phyloP scores from a whole-genome alignment of 2,113 vertebrate species.

The Tympanuchus pallidicinctus region DNA sequence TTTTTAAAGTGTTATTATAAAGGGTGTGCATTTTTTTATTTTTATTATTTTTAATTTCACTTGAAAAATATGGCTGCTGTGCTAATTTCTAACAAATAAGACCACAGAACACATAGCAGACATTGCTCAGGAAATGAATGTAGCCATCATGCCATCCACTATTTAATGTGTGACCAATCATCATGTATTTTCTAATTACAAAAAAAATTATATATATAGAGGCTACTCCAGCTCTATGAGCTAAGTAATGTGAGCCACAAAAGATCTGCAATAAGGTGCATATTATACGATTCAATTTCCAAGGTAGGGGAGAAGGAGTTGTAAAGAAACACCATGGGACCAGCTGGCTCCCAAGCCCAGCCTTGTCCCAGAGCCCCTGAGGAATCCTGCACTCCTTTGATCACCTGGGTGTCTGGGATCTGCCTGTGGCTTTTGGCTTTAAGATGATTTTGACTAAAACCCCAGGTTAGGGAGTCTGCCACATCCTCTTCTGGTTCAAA shows the following conservation, averaged over 20 bases:
- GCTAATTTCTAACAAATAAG: constrained; percentile 24
- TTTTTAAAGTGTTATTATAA: neutral
- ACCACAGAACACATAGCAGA: neutral
- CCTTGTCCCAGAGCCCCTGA: neutral
- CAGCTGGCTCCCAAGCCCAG: neutral
- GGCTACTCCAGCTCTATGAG: neutral
- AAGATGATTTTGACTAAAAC: neutral
- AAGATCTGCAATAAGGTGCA: neutral
- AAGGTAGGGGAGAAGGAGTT: fast-evolving
- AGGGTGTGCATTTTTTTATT: neutral
- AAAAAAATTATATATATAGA: no score
- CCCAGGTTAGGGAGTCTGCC: neutral
- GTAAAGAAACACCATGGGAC: neutral
- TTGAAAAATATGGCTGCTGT: neutral
- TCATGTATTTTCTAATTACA: neutral
- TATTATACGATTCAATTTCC: neutral
- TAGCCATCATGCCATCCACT: neutral
- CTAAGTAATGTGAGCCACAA: neutral
- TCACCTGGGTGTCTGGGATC: neutral
- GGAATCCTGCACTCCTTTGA: neutral
- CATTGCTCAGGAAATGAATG: neutral
- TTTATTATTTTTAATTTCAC: neutral
- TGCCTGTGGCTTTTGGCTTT: neutral
- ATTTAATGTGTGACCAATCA: neutral
- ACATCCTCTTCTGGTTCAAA: neutral